Percentiles rank a stretch among this genome's conserved stretches.
phyloP scores from a whole-genome alignment of 1,140 invertebrate genomes.

The Philotrypesis tridentata region DNA sequence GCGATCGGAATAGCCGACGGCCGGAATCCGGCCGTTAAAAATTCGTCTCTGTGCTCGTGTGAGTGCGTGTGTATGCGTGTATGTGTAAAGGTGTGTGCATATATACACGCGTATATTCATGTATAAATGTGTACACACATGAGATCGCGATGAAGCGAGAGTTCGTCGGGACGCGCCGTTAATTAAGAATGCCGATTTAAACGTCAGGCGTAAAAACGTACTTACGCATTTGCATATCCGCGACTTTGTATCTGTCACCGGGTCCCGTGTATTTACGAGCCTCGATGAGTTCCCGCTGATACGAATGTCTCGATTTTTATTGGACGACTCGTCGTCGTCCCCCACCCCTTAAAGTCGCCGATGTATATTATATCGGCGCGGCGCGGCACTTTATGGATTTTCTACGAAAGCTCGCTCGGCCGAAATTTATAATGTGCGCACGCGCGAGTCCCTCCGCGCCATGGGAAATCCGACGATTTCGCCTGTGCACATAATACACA shows the following conservation, averaged over 20 bases:
- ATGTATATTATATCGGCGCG: too few species aligned
- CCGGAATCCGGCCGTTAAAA: slow-evolving; percentile 9
- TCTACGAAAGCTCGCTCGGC: background rate
- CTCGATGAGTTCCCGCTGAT: background rate
- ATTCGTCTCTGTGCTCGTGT: too few species aligned
- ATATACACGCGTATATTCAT: background rate
- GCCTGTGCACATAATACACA: too few species aligned
- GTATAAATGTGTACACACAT: background rate
- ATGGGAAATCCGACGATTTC: too few species aligned
- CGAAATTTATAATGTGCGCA: too few species aligned
- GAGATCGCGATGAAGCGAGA: background rate
- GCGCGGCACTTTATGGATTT: background rate
- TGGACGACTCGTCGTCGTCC: background rate
- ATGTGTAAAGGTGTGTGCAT: background rate
- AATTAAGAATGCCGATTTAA: slow-evolving; percentile 22
- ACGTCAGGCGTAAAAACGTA: background rate
- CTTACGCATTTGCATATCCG: slow-evolving; percentile 14
- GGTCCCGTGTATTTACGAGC: slow-evolving; percentile 1
- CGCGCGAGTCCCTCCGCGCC: too few species aligned
- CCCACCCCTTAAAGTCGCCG: too few species aligned
- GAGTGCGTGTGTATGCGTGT: background rate
- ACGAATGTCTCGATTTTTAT: slow-evolving; percentile 11
- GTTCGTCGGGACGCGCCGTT: background rate
- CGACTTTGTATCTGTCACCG: background rate
- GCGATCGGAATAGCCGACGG: background rate